Evolutionary conservation across 2,113 vertebrate species (phyloP), one percentile per base, ranked within the genome.

Genomic region (Eonycteris spelaea): DNA sequence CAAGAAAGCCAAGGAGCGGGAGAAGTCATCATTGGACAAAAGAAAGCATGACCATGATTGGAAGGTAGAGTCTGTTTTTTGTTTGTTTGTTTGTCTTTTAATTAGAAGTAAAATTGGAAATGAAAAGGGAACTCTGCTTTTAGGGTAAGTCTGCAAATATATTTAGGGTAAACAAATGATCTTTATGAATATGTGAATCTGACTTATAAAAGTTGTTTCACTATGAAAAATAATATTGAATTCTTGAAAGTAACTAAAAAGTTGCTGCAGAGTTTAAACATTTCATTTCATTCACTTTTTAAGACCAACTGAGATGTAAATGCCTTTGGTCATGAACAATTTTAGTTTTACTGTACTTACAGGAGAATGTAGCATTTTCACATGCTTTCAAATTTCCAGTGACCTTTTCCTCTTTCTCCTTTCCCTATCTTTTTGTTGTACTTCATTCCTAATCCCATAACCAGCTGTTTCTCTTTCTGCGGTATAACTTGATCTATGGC

Each of bases 21-120:
- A 99, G 87, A 99, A 98, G 87, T 98, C 98, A 80, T 99, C 98
- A 4, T 92, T 98, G 84, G 99, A 99, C 38, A 99, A 96, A 97
- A 99, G 97, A 92, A 98, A 98, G 82, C 98, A 98, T 30, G 99
- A 99, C n/a, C 97, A 98, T 48, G 99, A 99, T 63, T 97, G 98
- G 98, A 99, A 99, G 99, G 99, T 99, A 97, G 57, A 6, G 6
- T 73, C 14, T 73, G 22, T 26, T 43, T 84, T 67, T 35, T 45
- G 43, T 53, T 59, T 88, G 26, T 53, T 59, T 88, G 26, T 3
- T 78, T 59, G 1, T 6, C 63, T 86, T 93, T 83, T 43, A 65
- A 45, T 65, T 65, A 89, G 40, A 88, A 86, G 67, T 82, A 43
- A 86, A 77, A 22, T 84, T 51, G 91, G 57, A 92, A 78, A 40